Evolutionary conservation across 2,113 vertebrate genomes (phyloP).

Genomic region (Bos indicus): DNA sequence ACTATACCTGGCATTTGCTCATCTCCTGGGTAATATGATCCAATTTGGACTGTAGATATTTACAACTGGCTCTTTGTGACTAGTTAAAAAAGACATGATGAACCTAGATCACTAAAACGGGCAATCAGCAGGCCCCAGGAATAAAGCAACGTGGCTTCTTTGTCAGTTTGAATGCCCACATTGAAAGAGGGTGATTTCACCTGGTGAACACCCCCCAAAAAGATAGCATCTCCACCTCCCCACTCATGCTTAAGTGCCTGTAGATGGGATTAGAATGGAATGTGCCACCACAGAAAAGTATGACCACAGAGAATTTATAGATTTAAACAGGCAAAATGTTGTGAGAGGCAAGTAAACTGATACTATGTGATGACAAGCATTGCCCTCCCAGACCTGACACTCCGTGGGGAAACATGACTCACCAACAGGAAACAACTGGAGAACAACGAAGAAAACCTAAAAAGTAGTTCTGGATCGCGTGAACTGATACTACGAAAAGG

Average conservation of each 20-base stretch:
- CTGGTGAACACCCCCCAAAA: background rate
- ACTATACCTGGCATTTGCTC: background rate
- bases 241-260: background rate
- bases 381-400: background rate
- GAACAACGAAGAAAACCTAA: background rate
- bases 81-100: constrained; percentile 33
- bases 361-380: background rate
- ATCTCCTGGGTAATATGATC: constrained; percentile 48
- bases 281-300: background rate
- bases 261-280: background rate
- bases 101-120: constrained; percentile 27
- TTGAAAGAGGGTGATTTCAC: constrained; percentile 12
- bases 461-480: background rate
- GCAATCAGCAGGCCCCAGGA: constrained; percentile 22
- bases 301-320: constrained; percentile 16
- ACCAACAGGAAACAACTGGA: background rate
- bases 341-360: background rate
- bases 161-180: constrained; percentile 43
- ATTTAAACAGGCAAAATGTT: background rate
- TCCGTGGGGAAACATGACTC: background rate
- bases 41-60: constrained; percentile 29
- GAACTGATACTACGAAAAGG: background rate
- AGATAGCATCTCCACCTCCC: background rate
- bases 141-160: background rate
- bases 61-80: constrained; percentile 52